phyloP scores from a whole-genome alignment of 1,140 invertebrate species.

The Trichogramma pretiosum region DNA sequence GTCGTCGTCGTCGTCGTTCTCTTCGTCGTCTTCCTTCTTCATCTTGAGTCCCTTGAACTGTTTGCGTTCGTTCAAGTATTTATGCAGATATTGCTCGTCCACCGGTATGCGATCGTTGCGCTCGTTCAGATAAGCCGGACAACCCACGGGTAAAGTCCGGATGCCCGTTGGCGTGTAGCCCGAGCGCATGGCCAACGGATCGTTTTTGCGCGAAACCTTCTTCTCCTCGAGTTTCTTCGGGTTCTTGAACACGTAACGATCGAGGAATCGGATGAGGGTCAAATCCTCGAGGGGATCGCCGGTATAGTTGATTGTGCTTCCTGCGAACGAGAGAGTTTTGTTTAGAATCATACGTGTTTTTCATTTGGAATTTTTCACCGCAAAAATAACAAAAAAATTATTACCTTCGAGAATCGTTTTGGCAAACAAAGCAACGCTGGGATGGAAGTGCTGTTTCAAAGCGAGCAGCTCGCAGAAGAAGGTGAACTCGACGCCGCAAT shows the following conservation, averaged over 20 bases:
- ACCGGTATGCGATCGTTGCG: constrained; percentile 63
- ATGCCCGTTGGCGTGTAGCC: constrained; percentile 55
- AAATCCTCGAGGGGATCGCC: constrained; percentile 93
- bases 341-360: no score
- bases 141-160: constrained; percentile 57
- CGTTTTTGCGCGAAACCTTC: constrained; percentile 30
- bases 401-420: constrained; percentile 67
- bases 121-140: constrained; percentile 59
- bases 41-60: constrained; percentile 23
- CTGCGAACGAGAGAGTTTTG: constrained; percentile 35
- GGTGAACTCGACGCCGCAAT: constrained; percentile 63
- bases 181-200: constrained; percentile 41
- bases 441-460: constrained; percentile 77
- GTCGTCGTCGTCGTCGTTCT: no score
- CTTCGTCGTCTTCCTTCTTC: constrained; percentile 43
- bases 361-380: no score
- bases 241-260: constrained; percentile 94
- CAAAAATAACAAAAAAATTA: constrained; percentile 15
- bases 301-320: constrained; percentile 66
- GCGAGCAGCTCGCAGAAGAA: constrained; percentile 64
- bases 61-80: constrained; percentile 44
- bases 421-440: constrained; percentile 82
- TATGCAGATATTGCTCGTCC: constrained; percentile 74
- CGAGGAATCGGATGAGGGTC: constrained; percentile 78
- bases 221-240: constrained; percentile 64